phyloP scores from a whole-genome alignment of 2,113 vertebrate genomes.

The Columbina picui region DNA sequence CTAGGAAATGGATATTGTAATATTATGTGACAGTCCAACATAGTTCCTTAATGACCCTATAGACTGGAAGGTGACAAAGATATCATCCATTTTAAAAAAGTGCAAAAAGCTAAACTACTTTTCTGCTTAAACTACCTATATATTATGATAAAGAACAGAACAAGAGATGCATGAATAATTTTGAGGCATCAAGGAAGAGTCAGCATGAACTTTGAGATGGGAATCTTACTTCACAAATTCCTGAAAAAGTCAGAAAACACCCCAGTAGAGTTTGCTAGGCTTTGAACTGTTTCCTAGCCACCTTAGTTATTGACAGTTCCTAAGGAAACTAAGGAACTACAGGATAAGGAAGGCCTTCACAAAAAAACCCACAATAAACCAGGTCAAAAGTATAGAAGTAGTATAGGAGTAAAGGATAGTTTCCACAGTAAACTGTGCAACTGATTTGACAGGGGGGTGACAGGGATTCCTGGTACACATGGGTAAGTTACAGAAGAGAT shows the following conservation, averaged over 20 bases:
- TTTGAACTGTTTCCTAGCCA: neutral
- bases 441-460: neutral
- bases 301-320: rapidly evolving
- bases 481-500: neutral
- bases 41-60: neutral
- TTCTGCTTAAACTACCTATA: neutral
- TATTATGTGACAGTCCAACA: neutral
- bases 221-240: neutral
- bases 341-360: neutral
- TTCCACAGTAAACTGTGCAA: neutral
- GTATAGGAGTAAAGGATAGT: neutral
- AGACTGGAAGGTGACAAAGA: neutral
- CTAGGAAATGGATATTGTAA: neutral
- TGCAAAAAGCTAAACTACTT: neutral
- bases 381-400: neutral
- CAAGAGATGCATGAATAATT: rapidly evolving
- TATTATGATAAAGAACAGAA: neutral
- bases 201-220: neutral
- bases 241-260: neutral
- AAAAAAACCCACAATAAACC: neutral
- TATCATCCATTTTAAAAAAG: neutral
- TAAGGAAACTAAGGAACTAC: neutral
- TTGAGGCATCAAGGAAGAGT: neutral
- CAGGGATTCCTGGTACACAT: neutral
- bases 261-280: neutral